Conservation (phyloP, 1,140 invertebrate genomes). For the Heliconius melpomene region DNA sequence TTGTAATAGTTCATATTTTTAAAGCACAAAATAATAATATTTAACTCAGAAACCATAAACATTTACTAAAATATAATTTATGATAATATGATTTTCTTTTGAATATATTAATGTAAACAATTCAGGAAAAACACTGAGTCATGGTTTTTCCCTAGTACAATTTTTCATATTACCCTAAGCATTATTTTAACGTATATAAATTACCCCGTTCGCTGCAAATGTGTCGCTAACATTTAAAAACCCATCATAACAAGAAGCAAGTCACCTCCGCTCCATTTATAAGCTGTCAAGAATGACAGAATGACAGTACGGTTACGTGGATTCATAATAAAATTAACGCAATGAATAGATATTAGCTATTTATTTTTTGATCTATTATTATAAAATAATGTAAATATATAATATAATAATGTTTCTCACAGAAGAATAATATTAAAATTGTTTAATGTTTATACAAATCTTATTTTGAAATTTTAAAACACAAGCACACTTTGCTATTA, state of each 20-base stretch:
- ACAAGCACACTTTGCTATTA: too few relatives aligned
- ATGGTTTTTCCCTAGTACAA: not conserved
- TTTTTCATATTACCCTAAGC: slow-evolving; percentile 24
- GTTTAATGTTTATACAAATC: too few relatives aligned
- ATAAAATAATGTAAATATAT: not conserved
- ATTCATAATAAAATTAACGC: slow-evolving; percentile 69
- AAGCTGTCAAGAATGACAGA: slow-evolving; percentile 69
- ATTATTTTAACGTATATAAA: slow-evolving; percentile 51
- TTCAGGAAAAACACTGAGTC: not conserved
- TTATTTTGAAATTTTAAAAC: too few relatives aligned
- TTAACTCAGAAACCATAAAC: too few relatives aligned
- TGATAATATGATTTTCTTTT: too few relatives aligned
- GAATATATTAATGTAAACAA: not conserved
- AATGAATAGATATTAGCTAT: slow-evolving; percentile 27
- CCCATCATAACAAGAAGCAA: slow-evolving; percentile 68
- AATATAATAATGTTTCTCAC: too few relatives aligned
- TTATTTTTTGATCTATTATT: not conserved
- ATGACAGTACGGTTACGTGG: slow-evolving; percentile 68
- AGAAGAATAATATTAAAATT: too few relatives aligned
- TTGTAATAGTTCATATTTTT: too few relatives aligned
- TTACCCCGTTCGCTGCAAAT: slow-evolving; percentile 56
- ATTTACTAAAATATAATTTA: too few relatives aligned
- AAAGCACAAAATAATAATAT: too few relatives aligned
- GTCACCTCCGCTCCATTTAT: slow-evolving; percentile 70
- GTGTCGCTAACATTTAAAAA: slow-evolving; percentile 75